phyloP scores from a whole-genome alignment of 2,113 vertebrate genomes.

The Crocuta crocuta region DNA sequence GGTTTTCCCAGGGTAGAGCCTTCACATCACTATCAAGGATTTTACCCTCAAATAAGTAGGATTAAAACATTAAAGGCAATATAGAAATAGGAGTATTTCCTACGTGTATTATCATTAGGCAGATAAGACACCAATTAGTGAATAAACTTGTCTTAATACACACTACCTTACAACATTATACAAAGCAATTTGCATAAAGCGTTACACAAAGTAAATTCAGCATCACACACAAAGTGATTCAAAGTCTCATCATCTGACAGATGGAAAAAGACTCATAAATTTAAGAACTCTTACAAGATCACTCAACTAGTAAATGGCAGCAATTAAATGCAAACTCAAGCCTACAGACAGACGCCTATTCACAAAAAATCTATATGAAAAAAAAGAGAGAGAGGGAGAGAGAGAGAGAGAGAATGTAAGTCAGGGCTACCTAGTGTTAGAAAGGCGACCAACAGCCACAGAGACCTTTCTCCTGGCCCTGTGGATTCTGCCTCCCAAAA shows the following conservation, averaged over 20 bases:
- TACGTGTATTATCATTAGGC: not conserved
- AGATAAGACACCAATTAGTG: constrained; percentile 15
- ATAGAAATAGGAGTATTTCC: constrained; percentile 5
- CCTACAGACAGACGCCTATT: not conserved
- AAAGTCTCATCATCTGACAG: constrained; percentile 5
- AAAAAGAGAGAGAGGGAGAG: not conserved
- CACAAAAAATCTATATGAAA: constrained; percentile 38
- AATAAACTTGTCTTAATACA: constrained; percentile 25
- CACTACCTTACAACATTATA: not conserved
- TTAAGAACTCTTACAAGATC: constrained; percentile 11
- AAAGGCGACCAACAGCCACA: not conserved
- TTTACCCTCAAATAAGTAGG: constrained; percentile 28
- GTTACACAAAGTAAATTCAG: constrained; percentile 25
- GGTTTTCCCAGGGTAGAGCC: not conserved
- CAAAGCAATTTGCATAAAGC: constrained; percentile 43
- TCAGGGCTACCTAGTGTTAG: not conserved
- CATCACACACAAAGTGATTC: constrained; percentile 17
- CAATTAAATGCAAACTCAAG: constrained; percentile 32
- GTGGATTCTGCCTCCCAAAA: not conserved
- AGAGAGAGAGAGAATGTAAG: not conserved
- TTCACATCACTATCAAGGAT: constrained; percentile 20
- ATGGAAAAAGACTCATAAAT: constrained; percentile 18
- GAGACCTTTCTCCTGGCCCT: not conserved
- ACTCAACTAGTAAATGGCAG: constrained; percentile 3
- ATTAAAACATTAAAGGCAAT: constrained; percentile 37